phyloP scores from a whole-genome alignment of 2,888 invertebrate genomes.

The Anoplius nigerrimus region DNA sequence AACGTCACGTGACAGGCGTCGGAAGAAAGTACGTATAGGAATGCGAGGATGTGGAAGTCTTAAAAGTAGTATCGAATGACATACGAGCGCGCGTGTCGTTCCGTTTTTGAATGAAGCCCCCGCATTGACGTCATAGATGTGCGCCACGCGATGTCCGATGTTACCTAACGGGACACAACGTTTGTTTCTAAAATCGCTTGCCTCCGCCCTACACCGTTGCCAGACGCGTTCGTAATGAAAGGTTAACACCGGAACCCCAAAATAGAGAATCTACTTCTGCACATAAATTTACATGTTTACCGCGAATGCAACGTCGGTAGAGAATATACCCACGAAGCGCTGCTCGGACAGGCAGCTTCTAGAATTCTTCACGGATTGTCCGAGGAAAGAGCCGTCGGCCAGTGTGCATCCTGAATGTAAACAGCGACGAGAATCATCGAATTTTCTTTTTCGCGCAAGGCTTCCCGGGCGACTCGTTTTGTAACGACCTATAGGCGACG shows the following conservation, averaged over 20 bases:
- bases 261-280: constrained; percentile 1
- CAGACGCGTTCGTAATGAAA: constrained; percentile 2
- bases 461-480: too few relatives aligned
- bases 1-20: too few relatives aligned
- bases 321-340: neutral
- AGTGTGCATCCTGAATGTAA: too few relatives aligned
- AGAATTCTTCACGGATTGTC: neutral
- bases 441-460: too few relatives aligned
- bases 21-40: too few relatives aligned
- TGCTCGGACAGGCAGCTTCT: neutral
- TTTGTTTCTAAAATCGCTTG: constrained; percentile 6
- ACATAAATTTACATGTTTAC: constrained; percentile 1
- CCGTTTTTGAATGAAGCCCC: constrained; percentile 28
- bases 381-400: neutral
- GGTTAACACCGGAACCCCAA: neutral
- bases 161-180: constrained; percentile 3
- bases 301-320: neutral
- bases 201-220: constrained; percentile 2
- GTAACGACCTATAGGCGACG: too few relatives aligned
- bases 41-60: too few relatives aligned
- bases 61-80: too few relatives aligned
- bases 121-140: constrained; percentile 21
- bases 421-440: too few relatives aligned
- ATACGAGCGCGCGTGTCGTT: too few relatives aligned
- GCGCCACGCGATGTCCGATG: neutral